phyloP scores from a whole-genome alignment of 2,797 vertebrate species.

The Pteropus rufus region DNA sequence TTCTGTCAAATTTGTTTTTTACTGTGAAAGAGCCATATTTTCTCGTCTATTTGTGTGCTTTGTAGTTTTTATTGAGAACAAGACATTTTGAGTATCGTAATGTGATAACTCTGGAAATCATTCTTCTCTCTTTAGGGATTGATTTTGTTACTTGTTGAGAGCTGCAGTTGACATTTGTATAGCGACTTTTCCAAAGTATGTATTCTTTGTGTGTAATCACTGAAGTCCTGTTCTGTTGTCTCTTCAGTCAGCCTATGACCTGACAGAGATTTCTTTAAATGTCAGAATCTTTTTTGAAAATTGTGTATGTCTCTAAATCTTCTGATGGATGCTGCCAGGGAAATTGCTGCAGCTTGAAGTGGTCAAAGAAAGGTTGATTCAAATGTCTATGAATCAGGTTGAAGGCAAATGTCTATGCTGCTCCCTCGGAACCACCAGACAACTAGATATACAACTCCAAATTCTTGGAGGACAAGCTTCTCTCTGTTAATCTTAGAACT shows the following conservation, averaged over 20 bases:
- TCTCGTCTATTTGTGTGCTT: background rate
- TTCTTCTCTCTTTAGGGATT: background rate
- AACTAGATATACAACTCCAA: background rate
- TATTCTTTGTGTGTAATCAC: background rate
- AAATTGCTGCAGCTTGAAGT: background rate
- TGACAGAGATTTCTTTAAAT: background rate
- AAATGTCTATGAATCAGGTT: no score
- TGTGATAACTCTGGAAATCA: background rate
- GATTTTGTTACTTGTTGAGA: background rate
- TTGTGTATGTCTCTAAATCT: background rate
- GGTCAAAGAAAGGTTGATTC: background rate
- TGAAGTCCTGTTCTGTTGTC: background rate
- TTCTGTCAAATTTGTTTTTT: background rate
- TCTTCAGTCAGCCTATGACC: background rate
- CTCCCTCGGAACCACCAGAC: no score
- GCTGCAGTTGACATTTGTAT: background rate
- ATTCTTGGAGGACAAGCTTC: background rate
- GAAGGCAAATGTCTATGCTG: background rate
- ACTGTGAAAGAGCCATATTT: background rate
- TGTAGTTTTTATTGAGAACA: background rate
- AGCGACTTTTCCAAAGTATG: background rate
- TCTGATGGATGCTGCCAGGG: background rate
- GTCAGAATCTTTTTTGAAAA: background rate
- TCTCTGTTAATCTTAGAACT: background rate
- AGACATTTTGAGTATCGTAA: background rate